Evolutionary conservation across 2,113 vertebrate species (phyloP).

Genomic region (Pogona vitticeps): DNA sequence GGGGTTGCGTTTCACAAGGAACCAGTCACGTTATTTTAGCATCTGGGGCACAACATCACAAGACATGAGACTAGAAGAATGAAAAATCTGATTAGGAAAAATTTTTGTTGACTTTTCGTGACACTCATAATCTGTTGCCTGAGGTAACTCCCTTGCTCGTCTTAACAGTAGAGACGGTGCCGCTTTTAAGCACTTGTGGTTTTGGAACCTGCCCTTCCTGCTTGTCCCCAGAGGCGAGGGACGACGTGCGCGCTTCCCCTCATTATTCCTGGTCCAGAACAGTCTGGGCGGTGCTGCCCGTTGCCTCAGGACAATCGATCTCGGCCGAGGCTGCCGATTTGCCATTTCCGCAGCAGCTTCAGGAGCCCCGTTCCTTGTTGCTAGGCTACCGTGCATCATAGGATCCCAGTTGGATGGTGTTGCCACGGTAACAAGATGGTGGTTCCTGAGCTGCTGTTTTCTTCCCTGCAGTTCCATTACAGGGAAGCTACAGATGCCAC

Average conservation of each 20-base stretch:
- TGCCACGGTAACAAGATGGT: conserved; percentile 68
- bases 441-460: conserved; percentile 46
- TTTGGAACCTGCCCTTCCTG: not conserved
- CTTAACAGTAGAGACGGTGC: not conserved
- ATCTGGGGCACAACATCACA: not conserved
- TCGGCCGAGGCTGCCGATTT: not conserved
- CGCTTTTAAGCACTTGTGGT: not conserved
- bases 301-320: conserved; percentile 16
- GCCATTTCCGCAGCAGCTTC: conserved; percentile 24
- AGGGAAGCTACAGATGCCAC: conserved; percentile 30
- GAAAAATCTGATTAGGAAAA: no score
- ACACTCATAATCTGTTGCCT: not conserved
- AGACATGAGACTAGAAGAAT: no score
- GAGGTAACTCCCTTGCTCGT: not conserved
- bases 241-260: conserved; percentile 28
- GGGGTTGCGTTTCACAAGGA: no score
- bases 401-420: conserved; percentile 60
- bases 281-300: not conserved
- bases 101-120: no score
- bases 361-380: conserved; percentile 50
- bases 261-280: conserved; percentile 22
- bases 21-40: not conserved
- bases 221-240: not conserved
- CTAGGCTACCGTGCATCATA: conserved; percentile 60
- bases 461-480: conserved; percentile 44